phyloP scores from a whole-genome alignment of 35 echinoderm and acorn worm genomes.

The Anneissia japonica region DNA sequence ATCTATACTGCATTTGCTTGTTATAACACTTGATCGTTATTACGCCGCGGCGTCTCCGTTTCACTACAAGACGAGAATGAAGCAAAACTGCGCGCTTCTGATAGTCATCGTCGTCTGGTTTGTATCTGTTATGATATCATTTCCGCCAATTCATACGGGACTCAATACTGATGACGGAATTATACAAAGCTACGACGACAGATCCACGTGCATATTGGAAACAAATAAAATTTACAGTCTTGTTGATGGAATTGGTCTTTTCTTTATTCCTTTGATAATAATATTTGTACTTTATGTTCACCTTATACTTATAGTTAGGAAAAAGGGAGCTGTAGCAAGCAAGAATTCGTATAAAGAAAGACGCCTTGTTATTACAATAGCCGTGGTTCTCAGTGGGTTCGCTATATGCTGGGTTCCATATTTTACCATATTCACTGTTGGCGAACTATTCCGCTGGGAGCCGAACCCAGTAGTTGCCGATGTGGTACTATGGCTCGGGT shows the following conservation, averaged over 20 bases:
- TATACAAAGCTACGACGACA: constrained; percentile 46
- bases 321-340: constrained; percentile 46
- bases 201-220: constrained; percentile 23
- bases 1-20: constrained; percentile 83
- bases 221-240: constrained; percentile 46
- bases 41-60: constrained; percentile 78
- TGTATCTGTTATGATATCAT: constrained; percentile 69
- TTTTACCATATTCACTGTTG: constrained; percentile 81
- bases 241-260: constrained; percentile 81
- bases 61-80: constrained; percentile 76
- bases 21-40: constrained; percentile 76
- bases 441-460: constrained; percentile 6
- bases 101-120: constrained; percentile 60
- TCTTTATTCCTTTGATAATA: constrained; percentile 69
- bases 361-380: constrained; percentile 76
- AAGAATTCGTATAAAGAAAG: constrained; percentile 62
- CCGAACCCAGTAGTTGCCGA: constrained; percentile 2
- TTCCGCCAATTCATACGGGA: constrained; percentile 70
- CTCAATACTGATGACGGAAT: constrained; percentile 61
- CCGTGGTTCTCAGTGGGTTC: constrained; percentile 76
- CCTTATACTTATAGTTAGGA: constrained; percentile 61
- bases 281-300: constrained; percentile 68
- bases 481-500: constrained; percentile 77
- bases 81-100: constrained; percentile 32
- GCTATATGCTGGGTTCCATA: constrained; percentile 95